Conservation (phyloP, 2,113 vertebrate species). For the Camelus bactrianus region DNA sequence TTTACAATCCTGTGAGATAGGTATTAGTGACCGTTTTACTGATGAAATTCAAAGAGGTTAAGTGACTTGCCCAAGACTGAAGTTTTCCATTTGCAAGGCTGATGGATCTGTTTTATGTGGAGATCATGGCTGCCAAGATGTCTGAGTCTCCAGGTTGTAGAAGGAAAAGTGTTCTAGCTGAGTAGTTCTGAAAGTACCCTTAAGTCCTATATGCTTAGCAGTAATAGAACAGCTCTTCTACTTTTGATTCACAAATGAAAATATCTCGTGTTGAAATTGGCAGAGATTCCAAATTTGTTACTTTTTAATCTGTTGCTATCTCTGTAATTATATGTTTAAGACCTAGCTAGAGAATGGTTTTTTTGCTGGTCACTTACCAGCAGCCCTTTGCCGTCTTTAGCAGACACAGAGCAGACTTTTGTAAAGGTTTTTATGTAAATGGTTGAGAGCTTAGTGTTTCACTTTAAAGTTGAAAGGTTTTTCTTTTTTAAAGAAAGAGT, state of each 20-base stretch:
- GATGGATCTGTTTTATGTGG: not conserved
- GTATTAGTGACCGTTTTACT: not conserved
- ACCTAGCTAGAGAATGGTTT: not conserved
- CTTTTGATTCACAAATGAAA: constrained; percentile 45
- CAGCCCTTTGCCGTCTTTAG: not conserved
- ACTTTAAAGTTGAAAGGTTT: not conserved
- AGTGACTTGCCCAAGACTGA: not conserved
- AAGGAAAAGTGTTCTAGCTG: not conserved
- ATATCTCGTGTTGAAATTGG: constrained; percentile 48
- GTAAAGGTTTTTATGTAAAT: constrained; percentile 63
- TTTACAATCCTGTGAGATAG: not conserved
- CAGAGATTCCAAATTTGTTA: constrained; percentile 33
- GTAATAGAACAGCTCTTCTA: not conserved
- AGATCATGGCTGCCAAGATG: not conserved
- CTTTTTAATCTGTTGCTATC: constrained; percentile 11
- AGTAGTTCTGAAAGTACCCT: not conserved
- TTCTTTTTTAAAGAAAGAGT: not conserved
- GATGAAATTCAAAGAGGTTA: not conserved
- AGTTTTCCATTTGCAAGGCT: not conserved
- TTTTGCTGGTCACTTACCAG: not conserved
- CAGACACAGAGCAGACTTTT: not conserved
- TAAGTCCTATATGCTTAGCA: not conserved
- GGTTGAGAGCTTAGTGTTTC: constrained; percentile 44
- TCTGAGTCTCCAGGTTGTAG: not conserved
- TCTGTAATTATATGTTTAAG: not conserved